Evolutionary conservation across 2,888 invertebrate genomes (phyloP), one percentile per base, ranked within the genome.

Genomic region (Callimorpha dominula): DNA sequence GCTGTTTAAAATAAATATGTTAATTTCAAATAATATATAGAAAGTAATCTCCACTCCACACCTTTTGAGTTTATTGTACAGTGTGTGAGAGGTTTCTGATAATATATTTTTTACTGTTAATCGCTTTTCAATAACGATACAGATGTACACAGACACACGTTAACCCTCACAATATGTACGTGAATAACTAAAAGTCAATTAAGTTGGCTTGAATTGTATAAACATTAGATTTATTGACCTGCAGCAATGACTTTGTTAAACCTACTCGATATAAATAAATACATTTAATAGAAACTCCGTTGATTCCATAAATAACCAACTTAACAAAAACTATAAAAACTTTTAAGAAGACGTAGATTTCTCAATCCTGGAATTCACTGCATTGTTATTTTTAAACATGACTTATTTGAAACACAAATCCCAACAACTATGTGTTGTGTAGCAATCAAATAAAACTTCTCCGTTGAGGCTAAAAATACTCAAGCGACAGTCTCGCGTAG

Each of bases 371-470:
- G 76, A 76, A 79, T 82, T 76, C 76, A 81, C 70, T 20, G 74
- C 70, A 76, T 80, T 82, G 80, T 82, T 82, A 84, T 82, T 82
- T 82, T 81, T 82, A 78, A 78, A 81, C 82, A 75, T 80, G 80
- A 83, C 82, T 78, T 82, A 81, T 82, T 78, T 78, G 75, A 77
- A 80, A 82, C 82, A 84, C 81, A 81, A 81, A 84, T 84, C 79
- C 81, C 76, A 64, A 78, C 81, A 78, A 81, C 83, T 83, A 81
- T 82, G 76, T 78, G 71, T 73, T 75, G 78, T 82, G 79, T 75
- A 77, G 83, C 79, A 78, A 83, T 82, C 81, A 79, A 85, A 84
- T 85, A 83, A 84, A 84, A 82, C 84, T 82, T 79, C 81, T 84
- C 77, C 75, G 85, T 75, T 74, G 75, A 78, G 49, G 83, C 84